Conservation (phyloP, 2,888 invertebrate genomes). For the Diplazon laetatorius region DNA sequence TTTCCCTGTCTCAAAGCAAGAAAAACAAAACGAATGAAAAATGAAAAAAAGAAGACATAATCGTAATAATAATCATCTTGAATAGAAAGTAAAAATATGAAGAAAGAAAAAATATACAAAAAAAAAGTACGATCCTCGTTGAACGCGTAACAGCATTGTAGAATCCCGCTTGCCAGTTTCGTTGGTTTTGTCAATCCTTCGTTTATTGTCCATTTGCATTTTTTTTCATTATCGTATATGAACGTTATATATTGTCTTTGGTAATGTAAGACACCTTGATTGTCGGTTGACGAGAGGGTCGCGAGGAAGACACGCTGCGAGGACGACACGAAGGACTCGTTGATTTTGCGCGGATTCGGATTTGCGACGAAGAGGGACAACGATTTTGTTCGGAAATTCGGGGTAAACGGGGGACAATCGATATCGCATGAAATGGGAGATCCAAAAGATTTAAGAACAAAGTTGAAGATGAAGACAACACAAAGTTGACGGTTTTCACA, state of each 20-base stretch:
- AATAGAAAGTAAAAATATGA: conserved; percentile 35
- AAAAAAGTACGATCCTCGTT: conserved; percentile 47
- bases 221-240: conserved; percentile 24
- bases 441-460: conserved; percentile 14
- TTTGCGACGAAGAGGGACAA: no score
- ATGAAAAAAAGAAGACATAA: no score
- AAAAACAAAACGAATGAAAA: conserved; percentile 40
- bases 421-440: conserved; percentile 50
- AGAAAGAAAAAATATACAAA: conserved; percentile 16
- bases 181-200: conserved; percentile 51
- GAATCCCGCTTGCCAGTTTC: conserved; percentile 62
- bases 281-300: conserved; percentile 8
- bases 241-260: background rate
- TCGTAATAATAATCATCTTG: no score
- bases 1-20: conserved; percentile 75
- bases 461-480: conserved; percentile 10
- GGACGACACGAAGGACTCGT: conserved; percentile 30
- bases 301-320: conserved; percentile 24
- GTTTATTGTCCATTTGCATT: conserved; percentile 49
- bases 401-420: no score
- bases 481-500: no score
- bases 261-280: conserved; percentile 14
- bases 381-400: conserved; percentile 36
- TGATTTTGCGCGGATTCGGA: conserved; percentile 1
- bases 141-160: conserved; percentile 57